Conservation (phyloP, 2,797 vertebrate genomes). For the Dendrocincla tyrannina region DNA sequence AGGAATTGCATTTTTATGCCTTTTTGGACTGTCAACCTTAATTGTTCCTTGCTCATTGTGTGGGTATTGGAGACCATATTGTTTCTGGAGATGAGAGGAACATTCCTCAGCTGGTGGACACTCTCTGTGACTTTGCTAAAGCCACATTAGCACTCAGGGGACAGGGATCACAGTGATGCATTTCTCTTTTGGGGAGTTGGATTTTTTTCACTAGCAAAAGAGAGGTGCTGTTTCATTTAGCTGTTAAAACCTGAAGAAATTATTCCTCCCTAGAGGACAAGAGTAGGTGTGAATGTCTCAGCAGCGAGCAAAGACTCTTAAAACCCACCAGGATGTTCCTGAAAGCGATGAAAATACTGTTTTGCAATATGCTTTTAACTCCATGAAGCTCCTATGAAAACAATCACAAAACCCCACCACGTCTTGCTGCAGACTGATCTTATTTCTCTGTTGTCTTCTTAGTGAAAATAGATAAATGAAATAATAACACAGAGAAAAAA, state of each 20-base stretch:
- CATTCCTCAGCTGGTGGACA: neutral
- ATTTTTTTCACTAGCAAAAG: neutral
- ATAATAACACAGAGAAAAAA: neutral
- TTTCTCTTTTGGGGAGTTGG: neutral
- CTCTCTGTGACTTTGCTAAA: neutral
- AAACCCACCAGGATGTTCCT: neutral
- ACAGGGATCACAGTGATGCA: neutral
- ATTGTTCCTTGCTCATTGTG: accelerated
- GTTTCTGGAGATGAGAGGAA: neutral
- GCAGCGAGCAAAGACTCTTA: neutral
- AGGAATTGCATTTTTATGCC: neutral
- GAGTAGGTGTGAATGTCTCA: neutral
- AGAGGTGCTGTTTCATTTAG: neutral
- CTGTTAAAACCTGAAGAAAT: neutral
- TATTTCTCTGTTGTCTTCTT: neutral
- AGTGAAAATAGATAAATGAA: neutral
- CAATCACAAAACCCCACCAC: neutral
- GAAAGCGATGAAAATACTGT: constrained; percentile 12
- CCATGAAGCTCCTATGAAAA: neutral
- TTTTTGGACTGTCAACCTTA: neutral
- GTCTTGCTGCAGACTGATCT: neutral
- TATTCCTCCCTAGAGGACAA: neutral
- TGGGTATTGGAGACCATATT: neutral
- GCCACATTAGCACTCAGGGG: neutral
- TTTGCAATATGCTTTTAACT: constrained; percentile 25